These are phyloP conservation scores for Corythoichthys intestinalis DNA, from an alignment of 2,113 vertebrate genomes.

Conservation along the genomic window DNA sequence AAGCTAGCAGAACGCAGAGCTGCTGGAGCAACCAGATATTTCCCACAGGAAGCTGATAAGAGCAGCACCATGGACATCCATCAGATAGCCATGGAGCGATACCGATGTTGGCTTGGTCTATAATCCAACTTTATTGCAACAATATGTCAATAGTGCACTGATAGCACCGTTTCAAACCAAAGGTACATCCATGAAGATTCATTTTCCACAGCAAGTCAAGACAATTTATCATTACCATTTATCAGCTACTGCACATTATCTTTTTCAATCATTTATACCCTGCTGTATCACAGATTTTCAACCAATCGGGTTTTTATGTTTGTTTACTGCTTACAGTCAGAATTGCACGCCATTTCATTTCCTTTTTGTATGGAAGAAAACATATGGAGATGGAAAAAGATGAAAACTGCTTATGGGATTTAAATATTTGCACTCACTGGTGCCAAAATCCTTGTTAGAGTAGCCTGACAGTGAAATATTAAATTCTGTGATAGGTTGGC, in stretches of 20 bases:
- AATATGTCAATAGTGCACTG: background rate
- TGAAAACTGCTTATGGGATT: background rate
- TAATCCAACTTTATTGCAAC: conserved; percentile 2
- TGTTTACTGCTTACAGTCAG: background rate
- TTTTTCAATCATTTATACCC: background rate
- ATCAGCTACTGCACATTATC: background rate
- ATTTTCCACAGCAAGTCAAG: background rate
- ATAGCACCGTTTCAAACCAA: background rate
- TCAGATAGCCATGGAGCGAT: background rate
- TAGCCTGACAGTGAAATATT: background rate
- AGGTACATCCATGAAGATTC: background rate
- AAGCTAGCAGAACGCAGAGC: conserved; percentile 1
- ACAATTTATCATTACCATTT: background rate
- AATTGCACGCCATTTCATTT: background rate
- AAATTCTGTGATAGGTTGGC: background rate
- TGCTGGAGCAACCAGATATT: background rate
- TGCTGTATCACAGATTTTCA: background rate
- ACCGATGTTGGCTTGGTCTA: background rate
- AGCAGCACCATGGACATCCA: background rate
- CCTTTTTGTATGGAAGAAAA: background rate
- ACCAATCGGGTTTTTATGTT: background rate
- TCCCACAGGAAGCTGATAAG: background rate
- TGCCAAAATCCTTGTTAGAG: background rate
- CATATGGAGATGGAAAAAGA: background rate
- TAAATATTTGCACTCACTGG: background rate